Base-by-base conservation (phyloP, 1,140 invertebrate species). In the Adoxophyes honmai region DNA sequence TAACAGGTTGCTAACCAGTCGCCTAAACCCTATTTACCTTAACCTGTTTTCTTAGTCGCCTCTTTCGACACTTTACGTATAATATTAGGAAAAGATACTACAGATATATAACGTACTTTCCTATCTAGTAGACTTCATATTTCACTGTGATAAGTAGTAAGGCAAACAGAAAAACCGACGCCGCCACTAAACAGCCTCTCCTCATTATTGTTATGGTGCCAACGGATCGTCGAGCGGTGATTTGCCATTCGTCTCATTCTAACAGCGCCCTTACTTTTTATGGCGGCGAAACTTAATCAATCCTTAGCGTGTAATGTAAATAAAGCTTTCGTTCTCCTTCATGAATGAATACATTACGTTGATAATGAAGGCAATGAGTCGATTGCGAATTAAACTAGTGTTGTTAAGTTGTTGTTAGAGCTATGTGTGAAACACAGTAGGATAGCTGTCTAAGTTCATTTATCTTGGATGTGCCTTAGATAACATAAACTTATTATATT, bases 271-370 rank as follows among this genome's bases (percentile, higher is more conserved):
- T 39, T 36, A 33, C 10, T 35, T 56, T 59, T 60, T 56, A 58
- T 54, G 52, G 52, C 14, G 34, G 36, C 55, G 62, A 66, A 60
- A 54, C 52, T 65, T 73, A 68, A 65, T 59, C 56, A 37, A 38
- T 51, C 56, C 64, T 63, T 70, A 9, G 8, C 9, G 3, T 36
- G 3, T 9, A 9, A 36, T 36, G 8, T 1, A 10, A 36, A 10
- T 36, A 44, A 44, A 9, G 39, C 11, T 44, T 15, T 15, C 39
- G 21, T 3, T 28, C 6, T 28, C 2, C 21, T 28, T 36, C 8
- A 10, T 36, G 8, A 10, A 9, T 11, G 9, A 36, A 36, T 10
- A 11, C 9, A 9, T 9, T 34, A 34, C 4, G 9, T 34, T 9
- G 33, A 34, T 4, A 34, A 34, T 34, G 4, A 9, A 4, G 4